Conservation (phyloP, 2,888 invertebrate genomes). For the Tuta absoluta region DNA sequence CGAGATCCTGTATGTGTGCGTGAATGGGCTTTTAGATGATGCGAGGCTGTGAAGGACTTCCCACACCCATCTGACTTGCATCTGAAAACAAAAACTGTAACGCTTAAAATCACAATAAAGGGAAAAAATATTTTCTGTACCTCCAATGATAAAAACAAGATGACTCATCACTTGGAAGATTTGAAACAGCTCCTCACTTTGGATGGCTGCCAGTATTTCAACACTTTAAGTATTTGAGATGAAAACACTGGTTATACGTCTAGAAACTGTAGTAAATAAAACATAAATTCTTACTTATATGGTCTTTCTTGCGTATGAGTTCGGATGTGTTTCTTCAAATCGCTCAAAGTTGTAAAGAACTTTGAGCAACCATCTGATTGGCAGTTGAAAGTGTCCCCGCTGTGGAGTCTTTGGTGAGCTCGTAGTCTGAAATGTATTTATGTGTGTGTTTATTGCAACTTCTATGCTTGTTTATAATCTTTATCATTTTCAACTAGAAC, state of each 20-base stretch:
- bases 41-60: slow-evolving; percentile 96
- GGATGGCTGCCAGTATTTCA: slow-evolving; percentile 3
- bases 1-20: slow-evolving; percentile 91
- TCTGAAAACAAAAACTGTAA: slow-evolving; percentile 64
- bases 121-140: background rate
- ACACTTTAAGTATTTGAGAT: background rate
- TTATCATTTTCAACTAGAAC: background rate
- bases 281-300: slow-evolving; percentile 84
- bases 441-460: background rate
- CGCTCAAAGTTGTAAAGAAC: slow-evolving; percentile 96
- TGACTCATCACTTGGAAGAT: background rate
- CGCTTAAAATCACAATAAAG: background rate
- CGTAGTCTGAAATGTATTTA: slow-evolving; percentile 80
- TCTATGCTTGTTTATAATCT: background rate
- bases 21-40: slow-evolving; percentile 95
- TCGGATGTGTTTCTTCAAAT: slow-evolving; percentile 95
- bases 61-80: slow-evolving; percentile 92
- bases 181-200: slow-evolving; percentile 21
- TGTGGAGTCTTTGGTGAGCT: slow-evolving; percentile 95
- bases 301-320: slow-evolving; percentile 96
- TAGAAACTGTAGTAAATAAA: background rate
- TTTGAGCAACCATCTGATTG: slow-evolving; percentile 90
- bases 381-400: slow-evolving; percentile 97
- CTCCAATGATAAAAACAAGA: background rate
- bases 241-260: background rate